Base-by-base conservation (phyloP, 2,797 vertebrate species). In the Ammospiza maritima region DNA sequence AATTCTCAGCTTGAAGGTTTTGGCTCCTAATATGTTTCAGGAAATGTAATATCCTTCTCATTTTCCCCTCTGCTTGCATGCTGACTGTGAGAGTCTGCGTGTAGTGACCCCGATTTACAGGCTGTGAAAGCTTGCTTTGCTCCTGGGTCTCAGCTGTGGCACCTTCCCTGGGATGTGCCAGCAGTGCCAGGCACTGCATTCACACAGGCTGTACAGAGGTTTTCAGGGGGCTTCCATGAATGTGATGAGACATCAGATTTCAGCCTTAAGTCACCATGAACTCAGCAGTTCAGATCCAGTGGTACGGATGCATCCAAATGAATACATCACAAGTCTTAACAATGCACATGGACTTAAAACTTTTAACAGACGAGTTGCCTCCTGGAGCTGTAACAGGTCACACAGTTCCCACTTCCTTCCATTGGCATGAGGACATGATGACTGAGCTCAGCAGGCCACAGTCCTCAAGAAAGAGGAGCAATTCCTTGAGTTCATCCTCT, bases 71-170 rank as follows among this genome's bases (percentile, higher is more conserved):
- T 50, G 45, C n/a, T 30, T 40, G 21, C 62, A 9, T 34, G 42
- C 64, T 74, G 80, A 42, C 60, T 36, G n/a, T 34, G 51, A 78
- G 12, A 56, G 9, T 42, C 10, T 0, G 4, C 0, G 0, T 40
- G 34, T 3, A 10, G 57, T 54, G 61, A 47, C 36, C 50, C 3
- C 0, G 0, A 14, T 74, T 87, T 76, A 44, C 1, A 1, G 80
- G 9, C 42, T 50, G 6, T 50, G 64, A 86, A 79, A 58, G 32
- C 18, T 32, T 0, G 1, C 11, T 44, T 75, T 5, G 1, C 29
- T 88, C 73, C n/a, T 1, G 0, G 13, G 32, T 66, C 11, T 75
- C 1, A 2, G 27, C 74, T 73, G 60, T 4, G 0, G 47, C 0
- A 0, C 14, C 53, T 77, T 27, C 19, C 25, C 30, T 26, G 51